Evolutionary conservation across 2,113 vertebrate genomes (phyloP).

Genomic region (Eonycteris spelaea): DNA sequence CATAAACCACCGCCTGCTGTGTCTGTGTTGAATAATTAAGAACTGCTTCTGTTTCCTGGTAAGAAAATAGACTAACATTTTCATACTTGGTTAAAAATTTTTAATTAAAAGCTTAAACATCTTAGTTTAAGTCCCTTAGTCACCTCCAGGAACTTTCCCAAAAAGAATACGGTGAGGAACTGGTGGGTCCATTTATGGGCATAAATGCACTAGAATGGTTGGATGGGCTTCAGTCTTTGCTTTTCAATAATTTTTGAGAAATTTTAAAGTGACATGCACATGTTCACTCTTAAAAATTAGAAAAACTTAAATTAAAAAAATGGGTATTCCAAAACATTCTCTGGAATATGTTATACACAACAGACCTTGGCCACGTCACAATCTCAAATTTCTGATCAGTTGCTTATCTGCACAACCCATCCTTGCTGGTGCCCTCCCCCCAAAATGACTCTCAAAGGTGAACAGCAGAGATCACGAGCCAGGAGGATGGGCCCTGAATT

Average conservation of each 20-base stretch:
- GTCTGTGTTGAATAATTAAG: background rate
- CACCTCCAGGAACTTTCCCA: background rate
- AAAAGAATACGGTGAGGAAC: background rate
- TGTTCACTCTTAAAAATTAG: background rate
- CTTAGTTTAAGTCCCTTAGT: background rate
- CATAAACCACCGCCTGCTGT: background rate
- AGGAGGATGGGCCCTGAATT: background rate
- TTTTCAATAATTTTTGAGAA: background rate
- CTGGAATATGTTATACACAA: rapidly evolving
- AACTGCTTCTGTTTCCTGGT: background rate
- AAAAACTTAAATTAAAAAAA: background rate
- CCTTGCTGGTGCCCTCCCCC: background rate
- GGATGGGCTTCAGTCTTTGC: background rate
- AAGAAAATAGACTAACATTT: background rate
- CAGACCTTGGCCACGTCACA: background rate
- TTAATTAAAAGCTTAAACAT: background rate
- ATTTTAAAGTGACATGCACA: background rate
- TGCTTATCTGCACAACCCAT: background rate
- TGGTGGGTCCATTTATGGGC: rapidly evolving
- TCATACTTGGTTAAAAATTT: background rate
- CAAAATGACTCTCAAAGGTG: background rate
- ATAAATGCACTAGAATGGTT: background rate
- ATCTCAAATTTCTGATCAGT: background rate
- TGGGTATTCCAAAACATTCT: background rate
- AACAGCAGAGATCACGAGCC: background rate